Base-by-base conservation (phyloP, 1,140 invertebrate species). In the Drosophila sechellia region DNA sequence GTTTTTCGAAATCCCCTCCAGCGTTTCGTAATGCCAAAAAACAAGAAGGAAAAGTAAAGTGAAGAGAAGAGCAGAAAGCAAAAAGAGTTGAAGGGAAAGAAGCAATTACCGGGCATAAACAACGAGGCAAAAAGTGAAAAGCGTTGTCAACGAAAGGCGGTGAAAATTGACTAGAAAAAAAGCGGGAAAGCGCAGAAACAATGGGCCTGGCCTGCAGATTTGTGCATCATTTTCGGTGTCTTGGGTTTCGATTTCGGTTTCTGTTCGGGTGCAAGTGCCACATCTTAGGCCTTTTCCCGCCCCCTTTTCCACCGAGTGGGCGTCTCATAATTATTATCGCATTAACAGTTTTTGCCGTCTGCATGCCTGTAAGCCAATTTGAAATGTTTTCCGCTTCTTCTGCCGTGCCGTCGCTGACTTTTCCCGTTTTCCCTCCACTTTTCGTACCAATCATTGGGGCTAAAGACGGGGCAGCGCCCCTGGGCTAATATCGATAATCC, bases 291-390 rank as follows among this genome's bases (percentile, higher is more conserved):
- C 10, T 35, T 66, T 50, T 20, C 34, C 34, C 20, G 22, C 22
- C 12, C 12, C 25, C 1, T 13, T 39, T 39, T 39, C 13, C 37
- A 13, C 8, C 13, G 39, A 49, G 27, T 27, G 42, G 40, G 15
- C 42, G 68, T 17, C 37, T 40, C 57, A 39, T 74, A 74, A 74
- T 73, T 73, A 73, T 73, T 73, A 73, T 73, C 70, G 70, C 70
- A 73, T 73, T 73, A 73, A 73, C 71, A 45, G 71, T 63, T 49
- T 72, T 74, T 49, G 37, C 39, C 37, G 22, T 43, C 22, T 37
- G 58, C 22, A 25, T 46, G 20, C 20, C 25, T 10, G 15, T 63
- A 69, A 74, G 71, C 71, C 69, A 74, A 74, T 74, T 74, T 74
- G 69, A 49, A 48, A 72, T 46, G 10, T 46, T 39, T 39, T 39